A percentile compares a stretch with the other conserved stretches of the same genome.
Evolutionary conservation across 2,888 invertebrate species (phyloP).

Genomic region (Eupithecia subumbrata): DNA sequence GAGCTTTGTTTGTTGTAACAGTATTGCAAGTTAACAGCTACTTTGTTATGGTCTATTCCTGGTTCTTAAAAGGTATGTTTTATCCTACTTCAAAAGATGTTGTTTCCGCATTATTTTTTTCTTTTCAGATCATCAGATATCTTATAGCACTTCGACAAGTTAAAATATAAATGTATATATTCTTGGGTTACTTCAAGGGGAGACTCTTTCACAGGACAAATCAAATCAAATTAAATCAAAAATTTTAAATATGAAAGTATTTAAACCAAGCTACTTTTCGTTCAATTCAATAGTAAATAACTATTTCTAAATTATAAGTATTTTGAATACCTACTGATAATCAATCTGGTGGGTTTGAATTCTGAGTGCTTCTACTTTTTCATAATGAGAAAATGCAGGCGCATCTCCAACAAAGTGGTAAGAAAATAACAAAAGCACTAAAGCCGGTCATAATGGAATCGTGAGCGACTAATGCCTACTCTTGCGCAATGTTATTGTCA

Average conservation of each 20-base stretch:
- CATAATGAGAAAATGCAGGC: neutral
- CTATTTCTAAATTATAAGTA: neutral
- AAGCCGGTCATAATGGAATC: constrained; percentile 18
- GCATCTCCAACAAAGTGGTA: constrained; percentile 1
- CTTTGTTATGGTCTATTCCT: neutral
- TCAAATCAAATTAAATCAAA: too few relatives aligned
- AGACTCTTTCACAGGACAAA: neutral
- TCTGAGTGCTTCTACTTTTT: neutral
- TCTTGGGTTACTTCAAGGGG: neutral
- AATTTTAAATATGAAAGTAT: neutral
- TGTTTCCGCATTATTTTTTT: neutral
- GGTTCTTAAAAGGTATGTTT: neutral
- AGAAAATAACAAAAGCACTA: constrained; percentile 5
- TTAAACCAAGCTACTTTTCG: too few relatives aligned
- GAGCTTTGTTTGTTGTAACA: neutral
- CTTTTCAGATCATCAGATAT: neutral
- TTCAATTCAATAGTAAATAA: too few relatives aligned
- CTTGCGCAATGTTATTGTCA: constrained; percentile 15
- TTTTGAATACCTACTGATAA: neutral
- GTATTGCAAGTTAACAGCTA: neutral
- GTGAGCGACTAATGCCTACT: constrained; percentile 12
- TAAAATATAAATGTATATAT: neutral
- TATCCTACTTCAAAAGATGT: neutral
- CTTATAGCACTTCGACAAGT: too few relatives aligned
- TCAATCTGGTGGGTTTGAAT: neutral